Evolutionary conservation across 2,888 invertebrate genomes (phyloP), one percentile per base, ranked within the genome.

Genomic region (Dicycla oo): DNA sequence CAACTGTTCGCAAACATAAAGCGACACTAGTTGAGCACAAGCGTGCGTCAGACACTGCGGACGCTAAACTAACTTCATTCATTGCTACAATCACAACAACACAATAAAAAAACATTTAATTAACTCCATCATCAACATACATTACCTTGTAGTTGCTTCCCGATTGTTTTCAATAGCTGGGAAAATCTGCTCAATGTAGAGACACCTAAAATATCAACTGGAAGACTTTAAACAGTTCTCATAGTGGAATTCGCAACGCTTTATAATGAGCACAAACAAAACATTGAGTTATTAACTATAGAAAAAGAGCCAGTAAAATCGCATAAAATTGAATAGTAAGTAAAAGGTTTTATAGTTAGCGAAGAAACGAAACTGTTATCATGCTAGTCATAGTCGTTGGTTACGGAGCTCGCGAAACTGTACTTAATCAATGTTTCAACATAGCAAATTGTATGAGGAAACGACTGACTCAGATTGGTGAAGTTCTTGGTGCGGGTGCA

Each of bases 131-230:
- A 81, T 85, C 83, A 84, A 66, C 84, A 86, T 85, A 86, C 85
- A 84, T 89, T 89, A 91, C 92, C 90, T 91, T 91, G 88, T 84
- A 53, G 71, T 79, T 60, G 86, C 81, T 86, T 88, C 87, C 87
- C 83, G 82, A 67, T 81, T 84, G 83, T 81, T 84, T 84, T 83
- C 82, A 80, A 84, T 78, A 71, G 82, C 83, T 83, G 84, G 69
- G 80, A 82, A 82, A 83, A 72, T 80, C 87, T 71, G 75, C 79
- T 65, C 61, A 76, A 73, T 80, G 86, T 87, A 61, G 80, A 58
- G 71, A 47, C 81, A 87, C 85, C 88, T 88, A 85, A 83, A 88
- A 88, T 85, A 75, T 73, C 68, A 85, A 78, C 84, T 88, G 71
- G 70, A 82, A 79, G 73, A 79, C 77, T 83, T 80, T 66, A 74